These are phyloP conservation scores for Esperia sulphurella DNA, from an alignment of 2,888 invertebrate species.

Conservation along the genomic window DNA sequence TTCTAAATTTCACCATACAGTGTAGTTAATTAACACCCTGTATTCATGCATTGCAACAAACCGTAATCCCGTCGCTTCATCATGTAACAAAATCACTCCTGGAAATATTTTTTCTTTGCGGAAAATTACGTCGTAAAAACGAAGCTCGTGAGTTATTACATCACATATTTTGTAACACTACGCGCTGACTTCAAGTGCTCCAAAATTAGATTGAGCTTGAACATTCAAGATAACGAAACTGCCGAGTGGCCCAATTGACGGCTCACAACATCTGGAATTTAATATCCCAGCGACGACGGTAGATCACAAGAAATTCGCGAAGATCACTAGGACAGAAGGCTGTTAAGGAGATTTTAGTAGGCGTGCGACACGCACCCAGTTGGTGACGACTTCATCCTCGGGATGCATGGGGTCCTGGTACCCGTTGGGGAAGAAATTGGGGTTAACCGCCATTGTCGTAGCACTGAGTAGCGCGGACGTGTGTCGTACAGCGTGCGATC, in stretches of 20 bases:
- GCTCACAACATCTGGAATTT: conserved; percentile 17
- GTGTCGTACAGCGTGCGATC: conserved; percentile 61
- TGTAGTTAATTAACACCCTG: not conserved
- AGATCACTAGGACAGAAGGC: not conserved
- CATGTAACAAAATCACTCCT: conserved; percentile 12
- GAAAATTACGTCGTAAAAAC: conserved; percentile 37
- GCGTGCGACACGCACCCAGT: conserved; percentile 79
- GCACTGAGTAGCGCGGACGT: conserved; percentile 54
- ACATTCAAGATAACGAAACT: conserved; percentile 14
- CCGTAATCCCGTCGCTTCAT: not conserved
- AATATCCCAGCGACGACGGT: conserved; percentile 10
- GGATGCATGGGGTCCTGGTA: conserved; percentile 75
- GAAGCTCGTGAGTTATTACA: conserved; percentile 50
- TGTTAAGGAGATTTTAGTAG: not conserved
- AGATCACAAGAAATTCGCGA: not conserved
- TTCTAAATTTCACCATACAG: too few species aligned
- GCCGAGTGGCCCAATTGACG: conserved; percentile 15
- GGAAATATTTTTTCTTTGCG: conserved; percentile 28
- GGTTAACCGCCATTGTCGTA: conserved; percentile 63
- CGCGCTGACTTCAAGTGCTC: conserved; percentile 52
- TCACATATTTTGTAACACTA: conserved; percentile 69
- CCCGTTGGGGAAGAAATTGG: conserved; percentile 75
- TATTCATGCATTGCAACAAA: not conserved
- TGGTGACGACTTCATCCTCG: conserved; percentile 79
- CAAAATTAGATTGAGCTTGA: conserved; percentile 53